A percentile compares a stretch with the other conserved stretches of the same genome.
These are phyloP conservation scores for Spermophilus dauricus DNA, from an alignment of 2,113 vertebrate species.

Conservation along the genomic window DNA sequence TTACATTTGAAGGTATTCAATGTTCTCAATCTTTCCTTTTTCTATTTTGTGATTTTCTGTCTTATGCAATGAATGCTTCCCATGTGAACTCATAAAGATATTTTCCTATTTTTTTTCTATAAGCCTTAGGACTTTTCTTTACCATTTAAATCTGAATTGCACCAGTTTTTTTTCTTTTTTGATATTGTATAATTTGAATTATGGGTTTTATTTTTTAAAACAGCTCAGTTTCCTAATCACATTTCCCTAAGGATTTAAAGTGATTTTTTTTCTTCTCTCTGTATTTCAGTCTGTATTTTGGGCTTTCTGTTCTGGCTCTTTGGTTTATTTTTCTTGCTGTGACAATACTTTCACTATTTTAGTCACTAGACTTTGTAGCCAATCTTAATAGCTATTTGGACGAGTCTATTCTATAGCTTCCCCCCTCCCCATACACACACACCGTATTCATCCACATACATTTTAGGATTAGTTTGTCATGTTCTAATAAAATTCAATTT, in stretches of 20 bases:
- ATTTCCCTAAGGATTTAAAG: background rate
- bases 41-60: constrained; percentile 2
- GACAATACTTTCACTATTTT: background rate
- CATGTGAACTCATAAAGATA: background rate
- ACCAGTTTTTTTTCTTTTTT: background rate
- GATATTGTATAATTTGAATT: background rate
- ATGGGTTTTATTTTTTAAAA: background rate
- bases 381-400: background rate
- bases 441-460: constrained; percentile 45
- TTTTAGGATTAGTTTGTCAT: constrained; percentile 45
- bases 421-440: too few relatives aligned
- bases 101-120: background rate
- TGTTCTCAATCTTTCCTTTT: background rate
- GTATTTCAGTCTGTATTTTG: background rate
- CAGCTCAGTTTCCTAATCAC: background rate
- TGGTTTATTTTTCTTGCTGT: background rate
- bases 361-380: background rate
- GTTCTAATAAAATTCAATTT: constrained; percentile 40
- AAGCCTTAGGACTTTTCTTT: background rate
- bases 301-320: background rate
- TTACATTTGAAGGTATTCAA: background rate
- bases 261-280: background rate
- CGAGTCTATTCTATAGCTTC: background rate
- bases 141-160: background rate
- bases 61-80: constrained; percentile 5